Base-by-base conservation (phyloP, 2,113 vertebrate genomes). In the Apodemus sylvaticus region DNA sequence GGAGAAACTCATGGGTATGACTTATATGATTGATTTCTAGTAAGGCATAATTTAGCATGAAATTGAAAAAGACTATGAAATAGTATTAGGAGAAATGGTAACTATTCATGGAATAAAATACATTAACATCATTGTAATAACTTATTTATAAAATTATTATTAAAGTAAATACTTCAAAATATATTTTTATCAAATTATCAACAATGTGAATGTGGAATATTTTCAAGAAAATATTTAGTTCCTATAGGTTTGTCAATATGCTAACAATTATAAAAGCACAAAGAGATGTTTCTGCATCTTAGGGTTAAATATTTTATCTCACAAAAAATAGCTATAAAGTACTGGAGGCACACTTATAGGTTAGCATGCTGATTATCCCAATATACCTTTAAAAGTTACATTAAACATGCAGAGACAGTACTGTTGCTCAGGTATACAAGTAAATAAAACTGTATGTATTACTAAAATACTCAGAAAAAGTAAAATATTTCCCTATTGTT, bases 1-100 rank as follows among this genome's bases (percentile, higher is more conserved):
- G 5, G 29, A 42, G 19, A 9, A 39, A 16, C 19, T 2, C 8
- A 14, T 91, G 29, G 14, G 14, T 34, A 90, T 64, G 17, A n/a
- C 7, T 85, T 51, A 42, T 5, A 53, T 90, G 5, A 92, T 76
- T 92, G 77, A 92, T 92, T 93, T 86, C 26, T 79, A 93, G 2
- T 22, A 78, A 86, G 68, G 60, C 42, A 70, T 53, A 42, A 26
- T 34, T 31, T 51, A 11, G 9, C n/a, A 89, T 93, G 14, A 17
- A 58, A n/a, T 83, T 92, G 92, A 96, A 90, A 8, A 60, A 86
- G 4, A 93, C 45, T 90, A 85, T 93, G 11, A 92, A 95, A 90
- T 58, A 60, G 29, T 81, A 58, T 17, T 53, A 73, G 79, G 29
- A 85, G n/a, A 88, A 96, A 92, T 85, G 8, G 34, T 64, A 39